These are phyloP conservation scores for Corythaixoides concolor DNA, from an alignment of 2,113 vertebrate species.

Conservation along the genomic window DNA sequence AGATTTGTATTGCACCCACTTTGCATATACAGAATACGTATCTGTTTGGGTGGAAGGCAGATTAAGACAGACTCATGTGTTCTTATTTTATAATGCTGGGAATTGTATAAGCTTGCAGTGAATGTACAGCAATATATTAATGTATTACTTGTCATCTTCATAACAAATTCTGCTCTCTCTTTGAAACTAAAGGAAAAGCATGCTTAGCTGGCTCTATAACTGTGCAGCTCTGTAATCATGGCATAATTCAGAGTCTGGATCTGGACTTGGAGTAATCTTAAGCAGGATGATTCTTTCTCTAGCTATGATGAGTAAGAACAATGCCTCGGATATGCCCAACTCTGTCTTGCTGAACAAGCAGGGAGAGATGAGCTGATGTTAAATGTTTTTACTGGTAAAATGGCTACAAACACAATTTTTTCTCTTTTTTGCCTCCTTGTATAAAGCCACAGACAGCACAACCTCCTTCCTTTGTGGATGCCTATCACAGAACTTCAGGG, in stretches of 20 bases:
- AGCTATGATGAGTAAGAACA: background rate
- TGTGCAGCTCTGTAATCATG: background rate
- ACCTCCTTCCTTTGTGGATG: background rate
- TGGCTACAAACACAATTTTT: background rate
- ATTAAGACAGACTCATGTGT: background rate
- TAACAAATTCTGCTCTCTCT: background rate
- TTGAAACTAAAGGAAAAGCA: background rate
- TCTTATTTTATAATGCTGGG: background rate
- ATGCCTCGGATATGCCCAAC: fast-evolving
- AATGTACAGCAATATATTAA: background rate
- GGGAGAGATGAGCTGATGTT: background rate
- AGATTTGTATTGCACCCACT: background rate
- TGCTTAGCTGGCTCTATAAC: background rate
- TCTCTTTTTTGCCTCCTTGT: background rate
- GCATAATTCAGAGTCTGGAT: background rate
- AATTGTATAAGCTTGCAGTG: background rate
- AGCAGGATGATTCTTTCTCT: background rate
- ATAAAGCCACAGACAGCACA: background rate
- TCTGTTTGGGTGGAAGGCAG: background rate
- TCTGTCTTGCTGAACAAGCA: background rate
- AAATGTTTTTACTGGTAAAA: background rate
- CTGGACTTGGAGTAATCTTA: background rate
- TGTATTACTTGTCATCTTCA: background rate
- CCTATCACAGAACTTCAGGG: background rate
- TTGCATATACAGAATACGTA: background rate